Percentiles rank a stretch among this genome's conserved stretches.
These are phyloP conservation scores for Melopsittacus undulatus DNA, from an alignment of 2,797 vertebrate species.

Conservation along the genomic window DNA sequence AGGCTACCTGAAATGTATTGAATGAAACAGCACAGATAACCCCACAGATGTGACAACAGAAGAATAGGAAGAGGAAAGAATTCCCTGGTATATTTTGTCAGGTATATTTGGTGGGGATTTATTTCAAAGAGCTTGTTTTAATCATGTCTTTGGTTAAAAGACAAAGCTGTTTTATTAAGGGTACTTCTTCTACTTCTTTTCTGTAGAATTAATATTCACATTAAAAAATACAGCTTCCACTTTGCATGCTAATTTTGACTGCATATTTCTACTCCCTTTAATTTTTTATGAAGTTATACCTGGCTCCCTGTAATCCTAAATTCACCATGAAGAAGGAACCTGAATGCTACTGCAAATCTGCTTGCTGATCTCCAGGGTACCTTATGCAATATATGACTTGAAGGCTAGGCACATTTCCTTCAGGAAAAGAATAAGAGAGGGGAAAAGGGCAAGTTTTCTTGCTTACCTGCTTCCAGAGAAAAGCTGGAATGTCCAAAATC, in stretches of 20 bases:
- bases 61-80: not conserved
- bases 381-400: not conserved
- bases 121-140: not conserved
- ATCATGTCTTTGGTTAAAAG: not conserved
- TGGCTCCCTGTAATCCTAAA: not conserved
- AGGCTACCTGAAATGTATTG: not conserved
- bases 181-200: not conserved
- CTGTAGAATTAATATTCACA: not conserved
- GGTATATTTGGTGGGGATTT: not conserved
- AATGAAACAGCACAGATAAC: not conserved
- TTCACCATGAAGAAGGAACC: not conserved
- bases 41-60: not conserved
- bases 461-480: not conserved
- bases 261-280: not conserved
- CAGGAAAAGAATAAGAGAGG: not conserved
- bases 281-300: not conserved
- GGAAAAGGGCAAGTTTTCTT: not conserved
- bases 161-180: not conserved
- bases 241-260: not conserved
- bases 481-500: not conserved
- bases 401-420: not conserved
- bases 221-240: not conserved
- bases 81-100: not conserved
- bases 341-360: not conserved
- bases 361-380: not conserved